Evolutionary conservation across 2,797 vertebrate species (phyloP).

Genomic region (Lacerta viridis): DNA sequence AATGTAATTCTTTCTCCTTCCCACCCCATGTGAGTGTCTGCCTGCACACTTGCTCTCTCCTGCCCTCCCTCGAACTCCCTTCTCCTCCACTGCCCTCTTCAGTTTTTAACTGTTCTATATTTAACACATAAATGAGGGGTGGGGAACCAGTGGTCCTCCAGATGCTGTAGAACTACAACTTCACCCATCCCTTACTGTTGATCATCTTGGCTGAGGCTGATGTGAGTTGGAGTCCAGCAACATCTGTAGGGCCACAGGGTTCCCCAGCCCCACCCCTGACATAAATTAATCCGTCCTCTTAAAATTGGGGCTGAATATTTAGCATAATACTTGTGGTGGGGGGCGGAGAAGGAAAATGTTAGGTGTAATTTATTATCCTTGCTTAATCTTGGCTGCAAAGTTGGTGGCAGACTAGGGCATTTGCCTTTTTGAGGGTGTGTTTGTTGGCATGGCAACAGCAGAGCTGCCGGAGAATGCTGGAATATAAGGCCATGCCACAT

Average conservation of each 20-base stretch:
- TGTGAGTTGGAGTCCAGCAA: not conserved
- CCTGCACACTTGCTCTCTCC: conserved; percentile 7
- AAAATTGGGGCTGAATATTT: not conserved
- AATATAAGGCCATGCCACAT: not conserved
- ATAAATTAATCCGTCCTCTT: not conserved
- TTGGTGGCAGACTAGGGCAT: conserved; percentile 7
- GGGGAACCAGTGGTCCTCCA: not conserved
- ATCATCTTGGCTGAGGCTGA: not conserved
- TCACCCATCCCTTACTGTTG: not conserved
- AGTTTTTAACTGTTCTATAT: not conserved
- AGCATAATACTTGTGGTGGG: not conserved
- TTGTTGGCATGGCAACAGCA: conserved; percentile 13
- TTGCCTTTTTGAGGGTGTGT: not conserved
- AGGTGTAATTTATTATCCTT: not conserved
- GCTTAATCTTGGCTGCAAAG: conserved; percentile 1
- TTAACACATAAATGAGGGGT: not conserved
- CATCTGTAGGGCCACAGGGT: not conserved
- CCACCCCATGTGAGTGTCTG: too few species aligned
- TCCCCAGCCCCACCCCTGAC: too few species aligned
- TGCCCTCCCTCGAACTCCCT: not conserved
- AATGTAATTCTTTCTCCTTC: too few species aligned
- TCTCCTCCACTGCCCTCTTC: not conserved
- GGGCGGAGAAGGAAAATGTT: not conserved
- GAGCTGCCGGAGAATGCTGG: conserved; percentile 2
- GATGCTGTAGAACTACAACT: too few species aligned